Evolutionary conservation across 2,888 invertebrate species (phyloP), one percentile per base, ranked within the genome.

Genomic region (Microctonus hyperodae): DNA sequence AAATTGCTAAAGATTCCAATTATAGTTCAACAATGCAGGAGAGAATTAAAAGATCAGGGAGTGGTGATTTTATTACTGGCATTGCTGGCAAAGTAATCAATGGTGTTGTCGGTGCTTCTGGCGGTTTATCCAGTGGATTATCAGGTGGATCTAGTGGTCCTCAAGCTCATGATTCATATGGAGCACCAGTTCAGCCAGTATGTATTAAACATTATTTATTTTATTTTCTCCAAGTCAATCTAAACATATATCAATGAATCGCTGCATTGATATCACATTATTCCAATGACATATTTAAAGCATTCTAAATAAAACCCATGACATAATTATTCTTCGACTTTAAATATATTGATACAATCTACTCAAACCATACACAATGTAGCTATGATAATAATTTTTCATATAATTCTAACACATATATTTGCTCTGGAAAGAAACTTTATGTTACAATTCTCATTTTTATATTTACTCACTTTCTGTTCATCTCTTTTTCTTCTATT

Each of bases 31-130:
- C 77, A 64, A 75, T 81, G 76, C 75, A 76, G 55, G 79, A 78
- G 9, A 76, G 81, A 50, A 77, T 74, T 65, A 81, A 80, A 51
- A 69, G 81, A 44, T 75, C 78, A 31, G 64, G 75, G 56, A 56
- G 72, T 70, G 10, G 72, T 1, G 74, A 77, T 11, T 76, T 83
- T 60, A 70, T 82, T 5, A 74, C 81, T 2, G 80, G 80, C n/a
- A 78, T 84, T 37, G 81, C 81, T 1, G 78, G 79, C 22, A 79
- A 79, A 64, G 70, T 83, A 37, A 70, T 83, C 28, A 75, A 78
- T 3, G 80, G 82, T n/a, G 73, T 83, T 2, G 78, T 78, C 20
- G 78, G 81, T 9, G 76, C 82, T 6, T 67, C 70, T 4, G 66
- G 73, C n/a, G 65, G 72, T 11, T 75, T 78, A 0, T 78, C 79